Evolutionary conservation across 1,140 invertebrate species (phyloP).

Genomic region (Apis dorsata): DNA sequence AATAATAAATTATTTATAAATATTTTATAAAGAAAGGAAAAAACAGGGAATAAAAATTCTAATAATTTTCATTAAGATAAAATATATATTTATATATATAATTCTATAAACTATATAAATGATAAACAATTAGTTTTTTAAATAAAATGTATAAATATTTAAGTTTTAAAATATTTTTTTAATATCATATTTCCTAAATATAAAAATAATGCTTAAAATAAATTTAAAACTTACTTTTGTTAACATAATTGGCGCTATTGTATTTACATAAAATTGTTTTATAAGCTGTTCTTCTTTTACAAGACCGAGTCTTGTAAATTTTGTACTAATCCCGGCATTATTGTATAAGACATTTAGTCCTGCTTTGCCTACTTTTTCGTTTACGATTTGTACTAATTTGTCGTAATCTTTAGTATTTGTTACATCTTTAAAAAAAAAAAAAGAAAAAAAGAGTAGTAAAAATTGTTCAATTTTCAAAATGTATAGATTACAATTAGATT

Average conservation of each 20-base stretch:
- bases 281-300: constrained; percentile 87
- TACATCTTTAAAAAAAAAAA: constrained; percentile 83
- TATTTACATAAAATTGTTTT: constrained; percentile 87
- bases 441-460: too few relatives aligned
- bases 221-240: constrained; percentile 84
- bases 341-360: constrained; percentile 93
- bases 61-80: neutral
- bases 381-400: constrained; percentile 82
- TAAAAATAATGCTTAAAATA: neutral
- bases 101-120: too few relatives aligned
- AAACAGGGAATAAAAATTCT: neutral
- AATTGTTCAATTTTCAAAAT: too few relatives aligned
- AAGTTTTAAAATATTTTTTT: too few relatives aligned
- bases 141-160: too few relatives aligned
- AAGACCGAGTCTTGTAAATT: constrained; percentile 85
- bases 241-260: constrained; percentile 90
- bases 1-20: too few relatives aligned
- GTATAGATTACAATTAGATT: too few relatives aligned
- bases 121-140: too few relatives aligned
- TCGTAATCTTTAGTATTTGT: constrained; percentile 83
- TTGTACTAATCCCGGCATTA: constrained; percentile 90
- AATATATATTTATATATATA: neutral
- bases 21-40: neutral
- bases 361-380: constrained; percentile 82
- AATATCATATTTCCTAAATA: too few relatives aligned